phyloP scores from a whole-genome alignment of 1,140 invertebrate species.

The Tetramorium parvispinum region DNA sequence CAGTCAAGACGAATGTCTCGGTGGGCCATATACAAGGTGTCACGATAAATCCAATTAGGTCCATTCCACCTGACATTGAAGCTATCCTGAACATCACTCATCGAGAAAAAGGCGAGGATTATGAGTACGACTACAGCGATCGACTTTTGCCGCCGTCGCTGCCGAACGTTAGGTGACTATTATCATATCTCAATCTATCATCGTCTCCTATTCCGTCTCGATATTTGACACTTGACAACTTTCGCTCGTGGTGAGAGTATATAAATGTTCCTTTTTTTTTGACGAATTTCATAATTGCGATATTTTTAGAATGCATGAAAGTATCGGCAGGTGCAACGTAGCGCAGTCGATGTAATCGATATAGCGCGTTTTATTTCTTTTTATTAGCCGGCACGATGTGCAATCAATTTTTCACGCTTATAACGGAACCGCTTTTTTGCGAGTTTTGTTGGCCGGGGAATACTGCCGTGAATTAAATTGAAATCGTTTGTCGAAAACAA shows the following conservation, averaged over 20 bases:
- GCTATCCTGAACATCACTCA: slow-evolving; percentile 84
- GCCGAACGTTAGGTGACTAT: slow-evolving; percentile 88
- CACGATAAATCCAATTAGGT: slow-evolving; percentile 79
- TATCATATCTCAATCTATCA: slow-evolving; percentile 41
- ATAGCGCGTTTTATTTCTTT: slow-evolving; percentile 47
- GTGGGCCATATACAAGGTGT: slow-evolving; percentile 79
- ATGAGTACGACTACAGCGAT: slow-evolving; percentile 89
- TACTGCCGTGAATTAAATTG: slow-evolving; percentile 49
- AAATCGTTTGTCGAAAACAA: slow-evolving; percentile 58
- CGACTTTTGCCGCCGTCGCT: slow-evolving; percentile 90
- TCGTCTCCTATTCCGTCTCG: not conserved
- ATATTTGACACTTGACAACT: slow-evolving; percentile 10
- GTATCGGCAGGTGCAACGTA: slow-evolving; percentile 23
- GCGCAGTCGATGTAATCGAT: slow-evolving; percentile 44
- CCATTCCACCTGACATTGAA: slow-evolving; percentile 82
- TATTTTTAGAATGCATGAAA: slow-evolving; percentile 32
- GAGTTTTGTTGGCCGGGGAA: slow-evolving; percentile 27
- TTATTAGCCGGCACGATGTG: slow-evolving; percentile 42
- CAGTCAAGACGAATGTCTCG: slow-evolving; percentile 83
- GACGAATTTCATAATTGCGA: slow-evolving; percentile 28
- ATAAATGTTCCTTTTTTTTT: slow-evolving; percentile 7
- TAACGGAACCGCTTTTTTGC: slow-evolving; percentile 39
- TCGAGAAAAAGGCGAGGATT: slow-evolving; percentile 81
- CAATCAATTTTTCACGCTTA: slow-evolving; percentile 62
- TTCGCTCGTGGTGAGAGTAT: too few species aligned